phyloP scores from a whole-genome alignment of 2,888 invertebrate species.

The Odontomyia ornata region DNA sequence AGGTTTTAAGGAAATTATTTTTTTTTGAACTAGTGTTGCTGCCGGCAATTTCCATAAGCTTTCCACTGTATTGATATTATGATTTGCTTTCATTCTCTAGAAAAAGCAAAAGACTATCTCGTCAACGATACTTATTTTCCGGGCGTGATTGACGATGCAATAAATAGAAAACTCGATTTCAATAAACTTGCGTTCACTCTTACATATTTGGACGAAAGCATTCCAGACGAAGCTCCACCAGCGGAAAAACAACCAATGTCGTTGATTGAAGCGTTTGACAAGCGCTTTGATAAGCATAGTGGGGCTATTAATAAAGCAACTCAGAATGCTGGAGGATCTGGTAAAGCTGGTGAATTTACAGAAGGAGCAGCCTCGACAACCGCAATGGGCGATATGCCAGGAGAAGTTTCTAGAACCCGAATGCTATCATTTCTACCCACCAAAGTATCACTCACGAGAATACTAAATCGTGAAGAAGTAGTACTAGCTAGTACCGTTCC shows the following conservation, averaged over 20 bases:
- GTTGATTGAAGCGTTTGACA: constrained; percentile 48
- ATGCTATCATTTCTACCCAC: constrained; percentile 10
- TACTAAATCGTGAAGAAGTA: constrained; percentile 47
- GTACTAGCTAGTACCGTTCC: constrained; percentile 43
- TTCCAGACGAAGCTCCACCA: neutral
- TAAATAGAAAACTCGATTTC: constrained; percentile 47
- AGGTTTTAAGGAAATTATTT: too few relatives aligned
- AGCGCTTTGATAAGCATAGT: constrained; percentile 34
- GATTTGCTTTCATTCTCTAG: neutral
- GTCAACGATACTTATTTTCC: constrained; percentile 48
- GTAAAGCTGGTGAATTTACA: neutral
- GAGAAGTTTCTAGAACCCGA: neutral
- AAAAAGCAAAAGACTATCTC: constrained; percentile 22
- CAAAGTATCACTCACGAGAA: neutral
- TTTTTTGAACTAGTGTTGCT: too few relatives aligned
- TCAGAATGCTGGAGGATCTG: neutral
- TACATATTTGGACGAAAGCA: constrained; percentile 23
- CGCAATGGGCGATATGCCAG: neutral
- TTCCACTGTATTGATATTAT: too few relatives aligned
- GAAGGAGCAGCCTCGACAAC: neutral
- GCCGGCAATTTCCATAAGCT: too few relatives aligned
- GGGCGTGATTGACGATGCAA: constrained; percentile 47
- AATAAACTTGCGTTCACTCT: constrained; percentile 44
- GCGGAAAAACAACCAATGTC: constrained; percentile 37
- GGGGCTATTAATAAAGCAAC: constrained; percentile 42